Evolutionary conservation across 2,888 invertebrate species (phyloP), one percentile per base, ranked within the genome.

Genomic region (Sesamia inferens): DNA sequence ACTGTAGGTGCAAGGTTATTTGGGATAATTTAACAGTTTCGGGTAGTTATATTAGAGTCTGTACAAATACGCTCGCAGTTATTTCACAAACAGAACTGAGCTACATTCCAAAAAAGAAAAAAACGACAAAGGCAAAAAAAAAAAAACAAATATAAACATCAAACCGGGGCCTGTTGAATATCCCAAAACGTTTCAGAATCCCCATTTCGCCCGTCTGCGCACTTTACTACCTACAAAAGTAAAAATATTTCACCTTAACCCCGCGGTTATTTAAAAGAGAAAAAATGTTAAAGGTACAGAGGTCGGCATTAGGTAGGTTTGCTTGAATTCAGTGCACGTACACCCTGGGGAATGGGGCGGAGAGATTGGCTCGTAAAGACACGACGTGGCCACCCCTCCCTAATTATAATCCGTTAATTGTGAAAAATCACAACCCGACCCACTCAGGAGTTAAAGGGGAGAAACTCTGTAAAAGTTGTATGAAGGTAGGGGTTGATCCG

Each of bases 401-500:
- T 92, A 90, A 93, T 93, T 93, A 92, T 92, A 92, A 93, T 91
- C 89, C 90, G 90, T 92, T 93, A 93, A 93, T 93, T 93, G 91
- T 88, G 87, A 92, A 89, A 90, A 90, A 91, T 88, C 87, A 87
- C 83, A 76, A 69, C 75, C 83, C 81, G 62, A 71, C 78, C 82
- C 76, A 73, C 70, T 55, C 62, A 76, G 79, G 78, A 74, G 75
- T 65, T 74, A 62, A 78, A 84, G 72, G 73, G 73, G 81, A 69
- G 57, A 71, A 79, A 73, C 80, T 75, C 61, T 16, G 76, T 57
- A 70, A 78, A 81, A 79, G 67, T 79, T 81, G 44, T 64, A 48
- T 54, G 67, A 62, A 83, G 74, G 71, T 64, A 44, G 58, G 67
- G 74, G 71, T 68, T 75, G 66, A 81, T 67, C 44, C 71, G 58